Base-by-base conservation (phyloP, 2,888 invertebrate genomes). In the Hemithea aestivaria region DNA sequence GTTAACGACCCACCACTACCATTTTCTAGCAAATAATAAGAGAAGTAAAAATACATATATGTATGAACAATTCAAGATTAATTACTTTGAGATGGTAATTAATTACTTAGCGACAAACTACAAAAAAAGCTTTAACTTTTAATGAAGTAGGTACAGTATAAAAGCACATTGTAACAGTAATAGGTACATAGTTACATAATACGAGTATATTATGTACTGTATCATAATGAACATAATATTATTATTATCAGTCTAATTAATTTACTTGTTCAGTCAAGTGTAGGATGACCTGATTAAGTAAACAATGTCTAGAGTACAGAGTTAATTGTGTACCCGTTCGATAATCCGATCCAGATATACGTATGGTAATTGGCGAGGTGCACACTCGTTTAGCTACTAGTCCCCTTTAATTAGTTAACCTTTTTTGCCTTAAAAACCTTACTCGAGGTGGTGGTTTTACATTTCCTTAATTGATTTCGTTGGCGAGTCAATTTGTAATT, bases 271-370 rank as follows among this genome's bases (percentile, higher is more conserved):
- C 39, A 48, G 43, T 33, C 35, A 29, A 33, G 36, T 44, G 41
- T 45, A 38, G 36, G 37, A 43, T 37, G 37, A 32, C 41, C 36
- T 40, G 48, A 50, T 48, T 47, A 45, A 46, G 44, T 42, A 44
- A 40, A 46, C 48, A 48, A 32, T 42, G 46, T 48, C 41, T 45
- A 61, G 62, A 57, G 64, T 67, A 68, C 71, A 58, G 56, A 63
- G 73, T 73, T 78, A 74, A 79, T 78, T 74, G 66, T 66, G 58
- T 60, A 58, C 62, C 52, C 48, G 42, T 62, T 52, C 58, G 60
- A 64, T 68, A 63, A 70, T 70, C 66, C 56, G 66, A 68, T 69
- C 62, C 55, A 67, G 66, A 65, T 68, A 62, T 56, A 36, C 36
- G 33, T 33, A 58, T 58, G 61, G 61, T 71, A 71, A 70, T 68